Base-by-base conservation (phyloP, 2,113 vertebrate genomes). In the Formicarius rufipectus region DNA sequence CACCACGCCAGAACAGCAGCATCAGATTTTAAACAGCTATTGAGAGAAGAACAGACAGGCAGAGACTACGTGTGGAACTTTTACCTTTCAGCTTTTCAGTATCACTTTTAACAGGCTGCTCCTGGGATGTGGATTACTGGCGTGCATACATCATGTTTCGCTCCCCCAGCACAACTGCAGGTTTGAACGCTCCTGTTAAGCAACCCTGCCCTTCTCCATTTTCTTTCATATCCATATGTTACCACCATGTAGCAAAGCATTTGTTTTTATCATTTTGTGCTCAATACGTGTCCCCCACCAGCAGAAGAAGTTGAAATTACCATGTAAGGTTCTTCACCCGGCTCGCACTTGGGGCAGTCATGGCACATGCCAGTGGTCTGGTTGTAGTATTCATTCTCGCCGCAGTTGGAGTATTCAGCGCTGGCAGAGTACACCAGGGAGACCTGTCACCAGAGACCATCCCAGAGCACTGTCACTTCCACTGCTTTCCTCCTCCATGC, bases 351-450 rank as follows among this genome's bases (percentile, higher is more conserved):
- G 49, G 99, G 99, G 86, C 99, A 99, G 82, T 98, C 98, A 0
- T 99, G 99, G 96, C 99, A 99, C 97, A 98, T 98, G 92, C 99
- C 99, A 0, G 98, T 99, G 82, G 99, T 99, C 97, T 99, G 99
- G 97, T 99, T 99, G 97, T 99, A 99, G 97, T 99, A 99, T 69
- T 99, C 99, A 8, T 99, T 99, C 97, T 99, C 99, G 1, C 99
- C 99, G 22, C 99, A 99, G 97, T 96, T 99, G 91, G 98, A 98
- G 82, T 99, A 99, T 95, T 99, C 99, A 0, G 99, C 99, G 7
- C 96, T 96, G 47, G 98, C 98, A 6, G 98, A 97, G 97, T 97
- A 98, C 74, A 99, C 97, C 84, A 99, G 98, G 69, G 98, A 99
- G 72, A 98, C 98, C 99, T 99, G 97, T 81, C 94, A 90, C 14